Percentiles rank a stretch among this genome's conserved stretches.
phyloP scores from a whole-genome alignment of 2,888 invertebrate species.

The Darwinula stevensoni region DNA sequence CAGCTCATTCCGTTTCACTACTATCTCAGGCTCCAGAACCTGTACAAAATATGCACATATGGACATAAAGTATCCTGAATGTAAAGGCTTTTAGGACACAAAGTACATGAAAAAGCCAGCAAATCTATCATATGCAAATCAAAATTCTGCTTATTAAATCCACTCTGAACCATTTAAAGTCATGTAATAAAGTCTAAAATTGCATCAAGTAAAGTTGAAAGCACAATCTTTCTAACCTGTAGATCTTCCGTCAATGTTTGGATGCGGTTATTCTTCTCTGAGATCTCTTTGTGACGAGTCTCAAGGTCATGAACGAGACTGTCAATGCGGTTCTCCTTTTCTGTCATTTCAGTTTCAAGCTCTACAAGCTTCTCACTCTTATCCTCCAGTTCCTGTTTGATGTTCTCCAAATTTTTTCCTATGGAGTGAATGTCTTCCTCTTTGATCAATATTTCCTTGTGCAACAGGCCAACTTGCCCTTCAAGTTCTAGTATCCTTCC shows the following conservation, averaged over 20 bases:
- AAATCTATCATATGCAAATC: no score
- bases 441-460: conserved; percentile 8
- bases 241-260: conserved; percentile 15
- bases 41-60: no score
- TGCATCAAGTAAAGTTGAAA: no score
- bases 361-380: conserved; percentile 10
- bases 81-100: no score
- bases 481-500: conserved; percentile 10
- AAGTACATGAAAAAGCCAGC: no score
- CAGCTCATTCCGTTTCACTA: conserved; percentile 12
- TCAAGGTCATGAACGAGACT: conserved; percentile 9
- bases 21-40: conserved; percentile 12
- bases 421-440: conserved; percentile 6
- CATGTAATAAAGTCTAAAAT: no score
- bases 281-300: conserved; percentile 12
- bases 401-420: conserved; percentile 8
- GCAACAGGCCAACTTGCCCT: conserved; percentile 6
- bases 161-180: no score
- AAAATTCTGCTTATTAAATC: no score
- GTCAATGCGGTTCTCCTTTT: conserved; percentile 9
- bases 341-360: conserved; percentile 9
- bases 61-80: no score
- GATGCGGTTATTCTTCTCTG: conserved; percentile 14
- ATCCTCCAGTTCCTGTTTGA: conserved; percentile 11
- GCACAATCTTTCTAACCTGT: conserved; percentile 10